Conservation (phyloP, 2,888 invertebrate species). For the Rotaria socialis region DNA sequence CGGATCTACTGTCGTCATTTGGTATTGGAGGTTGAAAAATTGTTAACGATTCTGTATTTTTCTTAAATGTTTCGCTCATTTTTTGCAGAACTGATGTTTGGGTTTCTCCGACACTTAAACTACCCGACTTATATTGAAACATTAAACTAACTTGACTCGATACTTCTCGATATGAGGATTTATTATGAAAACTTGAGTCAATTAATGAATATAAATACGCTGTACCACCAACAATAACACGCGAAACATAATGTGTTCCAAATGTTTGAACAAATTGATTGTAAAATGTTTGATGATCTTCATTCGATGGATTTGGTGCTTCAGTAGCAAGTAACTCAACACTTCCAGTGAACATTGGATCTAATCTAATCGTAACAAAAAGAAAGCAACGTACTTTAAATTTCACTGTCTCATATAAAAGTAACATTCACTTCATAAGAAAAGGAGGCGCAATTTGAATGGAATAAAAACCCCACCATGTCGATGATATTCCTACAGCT, state of each 20-base stretch:
- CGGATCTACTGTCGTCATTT: background rate
- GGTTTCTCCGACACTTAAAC: background rate
- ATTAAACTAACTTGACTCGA: background rate
- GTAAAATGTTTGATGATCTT: background rate
- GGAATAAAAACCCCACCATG: background rate
- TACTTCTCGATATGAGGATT: background rate
- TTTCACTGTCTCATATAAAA: background rate
- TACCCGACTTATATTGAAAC: background rate
- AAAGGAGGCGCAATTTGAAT: background rate
- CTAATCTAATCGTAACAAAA: background rate
- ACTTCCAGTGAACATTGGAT: background rate
- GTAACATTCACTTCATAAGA: background rate
- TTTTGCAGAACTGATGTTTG: no score
- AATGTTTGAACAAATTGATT: background rate
- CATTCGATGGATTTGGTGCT: background rate
- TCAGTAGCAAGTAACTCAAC: background rate
- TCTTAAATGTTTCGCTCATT: no score
- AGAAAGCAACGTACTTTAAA: no score
- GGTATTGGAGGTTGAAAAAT: no score
- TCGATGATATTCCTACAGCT: background rate
- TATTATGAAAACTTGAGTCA: background rate
- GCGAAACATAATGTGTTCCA: slow-evolving; percentile 24
- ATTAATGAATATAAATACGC: background rate
- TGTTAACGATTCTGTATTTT: no score
- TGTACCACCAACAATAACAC: background rate